Evolutionary conservation across 2,113 vertebrate genomes (phyloP).

Genomic region (Anhinga rufa): DNA sequence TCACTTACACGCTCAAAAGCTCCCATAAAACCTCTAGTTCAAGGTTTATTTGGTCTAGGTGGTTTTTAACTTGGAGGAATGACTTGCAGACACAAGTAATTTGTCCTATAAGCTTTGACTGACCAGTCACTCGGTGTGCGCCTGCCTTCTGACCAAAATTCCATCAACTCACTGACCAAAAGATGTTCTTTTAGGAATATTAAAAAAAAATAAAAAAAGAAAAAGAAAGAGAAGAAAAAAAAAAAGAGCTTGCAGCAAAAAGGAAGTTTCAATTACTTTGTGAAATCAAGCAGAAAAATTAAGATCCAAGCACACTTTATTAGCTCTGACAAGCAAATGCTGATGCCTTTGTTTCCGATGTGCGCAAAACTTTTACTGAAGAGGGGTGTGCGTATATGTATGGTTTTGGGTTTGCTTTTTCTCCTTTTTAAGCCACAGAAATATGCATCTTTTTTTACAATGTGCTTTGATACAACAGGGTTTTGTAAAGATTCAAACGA

Average conservation of each 20-base stretch:
- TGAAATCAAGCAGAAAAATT: constrained; percentile 81
- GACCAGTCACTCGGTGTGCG: neutral
- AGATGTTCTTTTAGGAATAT: constrained; percentile 68
- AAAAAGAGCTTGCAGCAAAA: constrained; percentile 50
- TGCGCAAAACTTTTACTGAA: neutral
- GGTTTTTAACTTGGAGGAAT: constrained; percentile 39
- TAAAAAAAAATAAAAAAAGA: neutral
- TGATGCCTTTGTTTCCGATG: constrained; percentile 63
- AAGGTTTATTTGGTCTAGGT: constrained; percentile 41
- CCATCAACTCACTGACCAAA: constrained; percentile 69
- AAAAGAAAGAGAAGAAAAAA: accelerated
- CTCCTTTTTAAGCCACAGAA: neutral
- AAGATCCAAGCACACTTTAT: constrained; percentile 81
- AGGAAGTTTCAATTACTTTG: constrained; percentile 83
- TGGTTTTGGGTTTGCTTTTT: neutral
- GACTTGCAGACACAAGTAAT: constrained; percentile 39
- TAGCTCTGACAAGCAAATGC: constrained; percentile 77
- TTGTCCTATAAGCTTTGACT: constrained; percentile 34
- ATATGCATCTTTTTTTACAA: neutral
- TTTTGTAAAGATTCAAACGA: neutral
- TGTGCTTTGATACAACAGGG: neutral
- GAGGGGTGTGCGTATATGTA: neutral
- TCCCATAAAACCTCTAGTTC: constrained; percentile 34
- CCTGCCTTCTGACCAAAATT: constrained; percentile 60
- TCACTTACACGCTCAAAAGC: constrained; percentile 21